Conservation (phyloP, 2,888 invertebrate species). For the Sisyra terminalis region DNA sequence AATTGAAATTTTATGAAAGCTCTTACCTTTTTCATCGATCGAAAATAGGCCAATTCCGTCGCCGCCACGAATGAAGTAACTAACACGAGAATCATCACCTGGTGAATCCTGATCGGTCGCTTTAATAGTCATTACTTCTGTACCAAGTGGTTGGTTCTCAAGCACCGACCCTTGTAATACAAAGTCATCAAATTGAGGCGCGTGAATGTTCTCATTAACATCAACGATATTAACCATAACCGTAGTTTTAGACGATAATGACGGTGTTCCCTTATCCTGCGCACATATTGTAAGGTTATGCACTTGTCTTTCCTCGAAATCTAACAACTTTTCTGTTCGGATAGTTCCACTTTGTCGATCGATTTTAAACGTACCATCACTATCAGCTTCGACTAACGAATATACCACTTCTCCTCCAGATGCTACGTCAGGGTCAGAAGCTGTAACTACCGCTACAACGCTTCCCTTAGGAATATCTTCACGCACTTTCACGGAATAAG, state of each 20-base stretch:
- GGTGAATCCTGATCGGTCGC: constrained; percentile 69
- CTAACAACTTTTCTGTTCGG: constrained; percentile 57
- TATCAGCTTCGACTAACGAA: constrained; percentile 52
- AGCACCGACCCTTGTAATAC: constrained; percentile 55
- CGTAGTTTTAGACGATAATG: constrained; percentile 60
- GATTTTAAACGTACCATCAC: constrained; percentile 60
- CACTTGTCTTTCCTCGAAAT: constrained; percentile 80
- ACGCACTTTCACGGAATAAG: constrained; percentile 65
- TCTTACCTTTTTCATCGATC: constrained; percentile 73
- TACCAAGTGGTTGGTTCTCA: constrained; percentile 67
- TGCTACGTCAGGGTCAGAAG: constrained; percentile 74
- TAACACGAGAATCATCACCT: constrained; percentile 64
- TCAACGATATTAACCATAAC: constrained; percentile 79
- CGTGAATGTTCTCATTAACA: constrained; percentile 81
- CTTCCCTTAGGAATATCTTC: constrained; percentile 85
- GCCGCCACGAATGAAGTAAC: constrained; percentile 76
- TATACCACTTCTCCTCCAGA: constrained; percentile 68
- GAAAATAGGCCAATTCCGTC: constrained; percentile 84
- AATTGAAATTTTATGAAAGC: constrained; percentile 1
- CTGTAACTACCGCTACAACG: constrained; percentile 68
- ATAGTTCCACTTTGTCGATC: constrained; percentile 77
- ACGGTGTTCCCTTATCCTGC: constrained; percentile 69
- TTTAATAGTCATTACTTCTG: constrained; percentile 57
- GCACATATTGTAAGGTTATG: constrained; percentile 78
- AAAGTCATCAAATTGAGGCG: constrained; percentile 70